These are phyloP conservation scores for Camponotus vicinus DNA, from an alignment of 1,140 invertebrate species.

Conservation along the genomic window DNA sequence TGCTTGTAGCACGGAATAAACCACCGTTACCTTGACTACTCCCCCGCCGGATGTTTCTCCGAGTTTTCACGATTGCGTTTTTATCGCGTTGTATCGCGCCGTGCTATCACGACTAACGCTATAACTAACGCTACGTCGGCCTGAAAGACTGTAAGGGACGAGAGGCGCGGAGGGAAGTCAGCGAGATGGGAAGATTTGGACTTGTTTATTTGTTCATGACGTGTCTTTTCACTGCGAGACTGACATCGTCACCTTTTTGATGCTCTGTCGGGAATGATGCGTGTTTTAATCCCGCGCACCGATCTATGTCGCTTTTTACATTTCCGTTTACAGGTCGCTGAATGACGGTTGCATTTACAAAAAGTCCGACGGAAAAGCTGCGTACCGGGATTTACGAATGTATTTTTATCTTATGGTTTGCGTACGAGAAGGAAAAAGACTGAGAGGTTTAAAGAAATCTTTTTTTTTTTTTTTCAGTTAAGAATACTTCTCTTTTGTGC, in stretches of 20 bases:
- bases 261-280: constrained; percentile 16
- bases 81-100: constrained; percentile 73
- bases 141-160: not conserved
- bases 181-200: not conserved
- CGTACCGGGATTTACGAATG: constrained; percentile 3
- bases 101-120: constrained; percentile 52
- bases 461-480: constrained; percentile 1
- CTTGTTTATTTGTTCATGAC: constrained; percentile 26
- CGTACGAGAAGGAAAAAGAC: not conserved
- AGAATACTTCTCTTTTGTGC: not conserved
- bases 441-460: not conserved
- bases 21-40: constrained; percentile 75
- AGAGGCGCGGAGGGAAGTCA: not conserved
- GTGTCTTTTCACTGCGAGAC: constrained; percentile 34
- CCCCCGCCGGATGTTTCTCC: constrained; percentile 66
- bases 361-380: constrained; percentile 37
- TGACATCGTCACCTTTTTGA: constrained; percentile 53
- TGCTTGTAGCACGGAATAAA: constrained; percentile 75
- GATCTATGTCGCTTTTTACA: constrained; percentile 50
- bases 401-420: not conserved
- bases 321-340: constrained; percentile 12
- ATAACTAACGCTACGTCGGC: constrained; percentile 9
- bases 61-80: constrained; percentile 74
- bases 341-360: constrained; percentile 21
- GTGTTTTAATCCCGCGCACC: constrained; percentile 26